These are phyloP conservation scores for Perca flavescens DNA, from an alignment of 2,113 vertebrate genomes.

Conservation along the genomic window DNA sequence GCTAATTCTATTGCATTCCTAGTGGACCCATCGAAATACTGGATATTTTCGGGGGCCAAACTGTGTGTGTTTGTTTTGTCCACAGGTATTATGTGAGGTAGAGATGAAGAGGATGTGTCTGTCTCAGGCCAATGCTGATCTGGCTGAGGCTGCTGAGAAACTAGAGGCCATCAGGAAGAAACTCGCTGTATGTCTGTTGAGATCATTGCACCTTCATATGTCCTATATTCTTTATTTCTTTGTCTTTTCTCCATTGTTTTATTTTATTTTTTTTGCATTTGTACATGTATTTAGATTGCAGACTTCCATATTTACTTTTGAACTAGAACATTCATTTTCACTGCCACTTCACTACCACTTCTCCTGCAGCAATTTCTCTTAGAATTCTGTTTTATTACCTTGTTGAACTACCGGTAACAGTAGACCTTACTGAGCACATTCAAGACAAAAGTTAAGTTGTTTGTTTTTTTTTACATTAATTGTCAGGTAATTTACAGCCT, in stretches of 20 bases:
- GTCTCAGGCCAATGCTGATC: slow-evolving; percentile 83
- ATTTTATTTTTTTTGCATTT: not conserved
- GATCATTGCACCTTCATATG: not conserved
- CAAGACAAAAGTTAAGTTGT: not conserved
- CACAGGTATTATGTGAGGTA: slow-evolving; percentile 81
- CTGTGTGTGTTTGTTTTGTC: slow-evolving; percentile 10
- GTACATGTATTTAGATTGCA: not conserved
- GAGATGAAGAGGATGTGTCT: slow-evolving; percentile 85
- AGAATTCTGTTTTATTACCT: not conserved
- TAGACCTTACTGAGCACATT: not conserved
- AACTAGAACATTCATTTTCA: not conserved
- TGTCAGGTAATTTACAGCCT: not conserved
- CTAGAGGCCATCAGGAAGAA: slow-evolving; percentile 83
- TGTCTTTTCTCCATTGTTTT: not conserved
- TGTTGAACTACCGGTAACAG: not conserved
- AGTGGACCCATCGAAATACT: not conserved
- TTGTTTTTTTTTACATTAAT: not conserved
- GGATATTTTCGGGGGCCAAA: not conserved
- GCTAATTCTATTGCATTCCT: not conserved
- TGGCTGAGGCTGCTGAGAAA: slow-evolving; percentile 84
- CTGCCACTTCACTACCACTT: not conserved
- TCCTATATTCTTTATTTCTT: not conserved
- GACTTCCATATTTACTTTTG: not conserved
- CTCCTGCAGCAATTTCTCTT: not conserved
- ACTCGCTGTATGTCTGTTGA: slow-evolving; percentile 75